A percentile compares a stretch with the other conserved stretches of the same genome.
Evolutionary conservation across 2,113 vertebrate genomes (phyloP).

Genomic region (Hippoglossus stenolepis): DNA sequence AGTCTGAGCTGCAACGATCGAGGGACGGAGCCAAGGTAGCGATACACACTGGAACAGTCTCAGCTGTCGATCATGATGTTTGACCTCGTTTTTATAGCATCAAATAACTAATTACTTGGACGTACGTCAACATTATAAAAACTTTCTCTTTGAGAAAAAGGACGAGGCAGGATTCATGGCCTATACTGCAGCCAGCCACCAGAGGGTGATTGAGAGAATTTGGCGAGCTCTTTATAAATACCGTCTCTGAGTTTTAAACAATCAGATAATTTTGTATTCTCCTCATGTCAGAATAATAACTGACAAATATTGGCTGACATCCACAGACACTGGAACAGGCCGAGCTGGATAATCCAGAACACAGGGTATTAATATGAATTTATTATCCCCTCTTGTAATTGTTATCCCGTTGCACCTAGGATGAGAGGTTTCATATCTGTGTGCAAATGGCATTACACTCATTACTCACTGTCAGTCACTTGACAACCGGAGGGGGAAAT

Average conservation of each 20-base stretch:
- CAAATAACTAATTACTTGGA: too few relatives aligned
- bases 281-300: conserved; percentile 1
- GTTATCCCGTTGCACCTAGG: conserved; percentile 5
- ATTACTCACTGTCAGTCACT: conserved; percentile 8
- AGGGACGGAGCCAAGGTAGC: too few relatives aligned
- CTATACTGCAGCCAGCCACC: too few relatives aligned
- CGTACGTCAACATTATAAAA: too few relatives aligned
- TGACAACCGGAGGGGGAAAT: conserved; percentile 4
- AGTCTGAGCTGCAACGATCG: too few relatives aligned
- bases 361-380: conserved; percentile 5
- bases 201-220: too few relatives aligned
- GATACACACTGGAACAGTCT: too few relatives aligned
- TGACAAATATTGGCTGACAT: too few relatives aligned
- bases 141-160: too few relatives aligned
- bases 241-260: background rate
- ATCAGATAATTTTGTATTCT: background rate
- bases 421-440: conserved; percentile 13
- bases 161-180: too few relatives aligned
- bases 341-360: background rate
- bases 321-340: conserved; percentile 3
- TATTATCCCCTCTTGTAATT: conserved; percentile 15
- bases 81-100: too few relatives aligned
- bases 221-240: background rate
- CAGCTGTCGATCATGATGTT: too few relatives aligned
- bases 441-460: conserved; percentile 13